Conservation (phyloP, 2,888 invertebrate genomes). For the Apamea monoglypha region DNA sequence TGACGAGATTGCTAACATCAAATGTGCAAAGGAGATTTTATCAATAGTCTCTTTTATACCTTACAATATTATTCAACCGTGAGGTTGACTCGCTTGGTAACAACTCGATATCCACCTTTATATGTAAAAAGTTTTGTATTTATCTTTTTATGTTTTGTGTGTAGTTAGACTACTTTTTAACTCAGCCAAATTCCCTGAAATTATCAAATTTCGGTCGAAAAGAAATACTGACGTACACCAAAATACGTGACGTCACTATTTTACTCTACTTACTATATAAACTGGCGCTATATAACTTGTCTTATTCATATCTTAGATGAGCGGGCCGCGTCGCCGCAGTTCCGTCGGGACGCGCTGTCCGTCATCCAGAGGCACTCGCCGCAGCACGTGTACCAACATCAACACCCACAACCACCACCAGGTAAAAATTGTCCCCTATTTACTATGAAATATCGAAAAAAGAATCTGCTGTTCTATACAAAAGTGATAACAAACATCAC, state of each 20-base stretch:
- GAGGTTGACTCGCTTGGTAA: too few relatives aligned
- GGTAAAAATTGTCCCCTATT: constrained; percentile 72
- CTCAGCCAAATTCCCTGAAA: too few relatives aligned
- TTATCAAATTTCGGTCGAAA: too few relatives aligned
- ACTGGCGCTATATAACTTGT: constrained; percentile 35
- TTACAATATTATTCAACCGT: too few relatives aligned
- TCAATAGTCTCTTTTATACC: too few relatives aligned
- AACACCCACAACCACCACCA: constrained; percentile 84
- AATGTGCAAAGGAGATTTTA: too few relatives aligned
- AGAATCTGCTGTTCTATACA: background rate
- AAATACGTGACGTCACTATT: constrained; percentile 3
- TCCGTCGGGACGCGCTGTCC: constrained; percentile 81
- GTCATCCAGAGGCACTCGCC: constrained; percentile 62
- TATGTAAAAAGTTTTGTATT: too few relatives aligned
- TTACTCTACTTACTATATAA: background rate
- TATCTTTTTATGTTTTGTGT: too few relatives aligned
- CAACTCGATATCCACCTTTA: too few relatives aligned
- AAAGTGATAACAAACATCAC: background rate
- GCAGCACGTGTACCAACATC: constrained; percentile 65
- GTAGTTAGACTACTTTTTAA: too few relatives aligned
- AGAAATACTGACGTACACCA: constrained; percentile 4
- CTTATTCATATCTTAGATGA: constrained; percentile 65
- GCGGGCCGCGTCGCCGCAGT: constrained; percentile 78
- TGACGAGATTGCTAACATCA: too few relatives aligned
- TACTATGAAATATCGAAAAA: background rate